A percentile compares a stretch with the other conserved stretches of the same genome.
phyloP scores from a whole-genome alignment of 92 coral and sea anemone genomes.

The Actinostola sp. region DNA sequence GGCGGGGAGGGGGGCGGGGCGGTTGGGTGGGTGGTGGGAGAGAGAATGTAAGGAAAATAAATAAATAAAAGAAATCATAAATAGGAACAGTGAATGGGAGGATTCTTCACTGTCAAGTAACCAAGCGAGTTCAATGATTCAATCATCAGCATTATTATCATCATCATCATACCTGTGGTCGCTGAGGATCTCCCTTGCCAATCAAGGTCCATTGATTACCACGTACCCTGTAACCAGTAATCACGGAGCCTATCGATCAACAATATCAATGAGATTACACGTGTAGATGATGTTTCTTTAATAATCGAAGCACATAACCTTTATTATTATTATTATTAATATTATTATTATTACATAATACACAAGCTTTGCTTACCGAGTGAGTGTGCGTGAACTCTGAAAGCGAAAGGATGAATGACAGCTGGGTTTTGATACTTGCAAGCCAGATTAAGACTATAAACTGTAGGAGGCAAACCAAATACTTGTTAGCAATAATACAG shows the following conservation, averaged over 20 bases:
- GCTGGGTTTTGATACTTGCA: conserved; percentile 69
- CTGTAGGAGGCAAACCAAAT: conserved; percentile 36
- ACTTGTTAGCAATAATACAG: not conserved
- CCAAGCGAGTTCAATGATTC: too few species aligned
- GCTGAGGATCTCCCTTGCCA: conserved; percentile 83
- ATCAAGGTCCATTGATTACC: conserved; percentile 62
- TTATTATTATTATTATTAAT: not conserved
- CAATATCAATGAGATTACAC: not conserved
- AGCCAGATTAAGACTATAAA: conserved; percentile 81
- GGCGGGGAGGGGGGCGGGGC: too few species aligned
- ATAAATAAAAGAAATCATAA: too few species aligned
- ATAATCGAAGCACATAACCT: too few species aligned
- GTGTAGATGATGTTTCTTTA: not conserved
- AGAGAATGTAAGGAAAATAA: too few species aligned
- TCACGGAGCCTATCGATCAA: conserved; percentile 68
- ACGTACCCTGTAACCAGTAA: conserved; percentile 75
- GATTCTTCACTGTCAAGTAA: too few species aligned
- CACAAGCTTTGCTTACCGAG: conserved; percentile 59
- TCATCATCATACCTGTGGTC: conserved; percentile 67
- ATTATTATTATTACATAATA: not conserved
- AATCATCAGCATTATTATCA: too few species aligned
- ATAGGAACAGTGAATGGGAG: too few species aligned
- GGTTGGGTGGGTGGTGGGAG: too few species aligned
- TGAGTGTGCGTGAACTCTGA: conserved; percentile 91
- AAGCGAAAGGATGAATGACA: conserved; percentile 91